Percentiles rank a stretch among this genome's conserved stretches.
These are phyloP conservation scores for Doryteuthis pealeii DNA, from an alignment of 1,140 invertebrate species.

Conservation along the genomic window DNA sequence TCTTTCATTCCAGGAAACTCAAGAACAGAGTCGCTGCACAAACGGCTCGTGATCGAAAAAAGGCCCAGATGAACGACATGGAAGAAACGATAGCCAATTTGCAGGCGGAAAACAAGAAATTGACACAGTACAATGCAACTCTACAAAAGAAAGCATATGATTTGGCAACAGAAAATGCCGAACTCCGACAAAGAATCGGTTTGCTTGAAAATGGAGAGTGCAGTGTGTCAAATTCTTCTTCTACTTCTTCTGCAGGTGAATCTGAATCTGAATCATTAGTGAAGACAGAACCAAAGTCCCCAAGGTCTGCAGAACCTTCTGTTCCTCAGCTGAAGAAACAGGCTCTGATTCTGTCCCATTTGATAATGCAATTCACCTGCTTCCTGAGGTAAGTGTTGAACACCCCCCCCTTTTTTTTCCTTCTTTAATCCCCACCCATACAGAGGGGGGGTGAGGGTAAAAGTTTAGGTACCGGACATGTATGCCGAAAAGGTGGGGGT, in stretches of 20 bases:
- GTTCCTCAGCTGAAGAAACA: constrained; percentile 60
- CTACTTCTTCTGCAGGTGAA: neutral
- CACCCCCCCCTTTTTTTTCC: too few relatives aligned
- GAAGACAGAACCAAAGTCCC: constrained; percentile 43
- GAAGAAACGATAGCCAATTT: constrained; percentile 65
- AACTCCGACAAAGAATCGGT: constrained; percentile 41
- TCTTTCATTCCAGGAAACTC: constrained; percentile 74
- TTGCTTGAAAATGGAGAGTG: constrained; percentile 12
- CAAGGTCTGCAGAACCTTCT: constrained; percentile 57
- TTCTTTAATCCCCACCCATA: too few relatives aligned
- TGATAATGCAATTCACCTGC: constrained; percentile 42
- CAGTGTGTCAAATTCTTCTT: neutral
- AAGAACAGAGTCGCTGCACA: constrained; percentile 98
- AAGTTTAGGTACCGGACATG: too few relatives aligned
- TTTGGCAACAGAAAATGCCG: constrained; percentile 45
- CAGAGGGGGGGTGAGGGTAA: too few relatives aligned
- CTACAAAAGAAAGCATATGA: constrained; percentile 44
- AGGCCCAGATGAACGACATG: constrained; percentile 85
- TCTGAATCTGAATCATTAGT: too few relatives aligned
- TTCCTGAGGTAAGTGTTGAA: constrained; percentile 50
- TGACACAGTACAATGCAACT: constrained; percentile 51
- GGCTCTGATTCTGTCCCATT: constrained; percentile 47
- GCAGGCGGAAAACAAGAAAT: constrained; percentile 54
- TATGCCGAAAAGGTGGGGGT: too few relatives aligned
- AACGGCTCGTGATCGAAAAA: constrained; percentile 94